Percentiles rank a stretch among this genome's conserved stretches.
These are phyloP conservation scores for Ardeotis arabs DNA, from an alignment of 2,113 vertebrate genomes.

Conservation along the genomic window DNA sequence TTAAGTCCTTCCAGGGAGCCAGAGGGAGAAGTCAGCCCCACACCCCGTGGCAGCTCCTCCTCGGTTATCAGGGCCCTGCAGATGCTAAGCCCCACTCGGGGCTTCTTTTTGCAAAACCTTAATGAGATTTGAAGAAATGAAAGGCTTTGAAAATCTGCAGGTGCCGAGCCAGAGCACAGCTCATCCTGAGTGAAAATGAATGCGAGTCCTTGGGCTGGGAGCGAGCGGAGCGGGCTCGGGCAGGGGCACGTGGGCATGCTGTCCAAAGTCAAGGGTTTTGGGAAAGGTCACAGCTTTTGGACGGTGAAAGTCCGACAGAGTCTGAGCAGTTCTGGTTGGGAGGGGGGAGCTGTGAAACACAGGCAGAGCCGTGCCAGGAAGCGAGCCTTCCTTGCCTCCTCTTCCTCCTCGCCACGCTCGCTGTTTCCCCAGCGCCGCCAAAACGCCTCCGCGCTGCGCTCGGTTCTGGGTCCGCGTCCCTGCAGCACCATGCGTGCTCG, in stretches of 20 bases:
- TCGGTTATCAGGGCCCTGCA: constrained; percentile 30
- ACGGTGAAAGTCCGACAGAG: fast-evolving
- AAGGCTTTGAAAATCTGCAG: constrained; percentile 29
- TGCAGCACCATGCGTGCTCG: neutral
- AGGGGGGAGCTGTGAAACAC: neutral
- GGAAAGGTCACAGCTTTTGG: neutral
- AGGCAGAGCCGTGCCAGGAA: neutral
- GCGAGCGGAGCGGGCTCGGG: fast-evolving
- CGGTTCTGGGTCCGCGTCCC: neutral
- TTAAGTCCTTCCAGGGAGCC: neutral
- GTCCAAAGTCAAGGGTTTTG: fast-evolving
- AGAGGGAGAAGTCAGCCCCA: neutral
- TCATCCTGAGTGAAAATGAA: neutral
- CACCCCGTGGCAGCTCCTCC: neutral
- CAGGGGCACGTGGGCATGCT: neutral
- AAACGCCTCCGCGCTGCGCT: fast-evolving
- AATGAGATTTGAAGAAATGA: constrained; percentile 48
- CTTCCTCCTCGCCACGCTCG: neutral
- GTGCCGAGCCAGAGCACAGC: neutral
- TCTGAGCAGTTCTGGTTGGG: neutral
- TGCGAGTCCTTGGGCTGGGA: fast-evolving
- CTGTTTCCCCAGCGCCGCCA: neutral
- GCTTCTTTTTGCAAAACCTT: constrained; percentile 47
- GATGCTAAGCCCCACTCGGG: constrained; percentile 31
- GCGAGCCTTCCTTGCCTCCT: neutral